A percentile compares a stretch with the other conserved stretches of the same genome.
Conservation (phyloP, 2,888 invertebrate genomes). For the Euphydryas editha region DNA sequence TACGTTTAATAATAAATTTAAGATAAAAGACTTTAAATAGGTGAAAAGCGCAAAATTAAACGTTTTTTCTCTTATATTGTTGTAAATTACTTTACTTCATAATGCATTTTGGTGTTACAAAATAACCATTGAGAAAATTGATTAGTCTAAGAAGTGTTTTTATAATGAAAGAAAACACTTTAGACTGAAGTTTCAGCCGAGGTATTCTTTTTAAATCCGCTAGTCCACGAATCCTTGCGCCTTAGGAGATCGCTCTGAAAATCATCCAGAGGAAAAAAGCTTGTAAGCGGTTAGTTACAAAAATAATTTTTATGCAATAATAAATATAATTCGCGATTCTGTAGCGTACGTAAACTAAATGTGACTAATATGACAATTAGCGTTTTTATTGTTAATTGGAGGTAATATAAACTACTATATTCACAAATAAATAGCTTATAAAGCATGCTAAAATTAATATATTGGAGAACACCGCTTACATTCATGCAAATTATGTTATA, state of each 20-base stretch:
- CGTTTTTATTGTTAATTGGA: conserved; percentile 13
- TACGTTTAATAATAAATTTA: background rate
- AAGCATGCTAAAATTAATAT: conserved; percentile 20
- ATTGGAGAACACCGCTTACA: conserved; percentile 16
- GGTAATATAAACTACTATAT: conserved; percentile 8
- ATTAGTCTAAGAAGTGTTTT: background rate
- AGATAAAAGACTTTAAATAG: background rate
- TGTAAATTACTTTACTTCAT: background rate
- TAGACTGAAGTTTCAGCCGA: conserved; percentile 82
- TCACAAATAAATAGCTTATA: conserved; percentile 1
- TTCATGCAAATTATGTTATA: conserved; percentile 22
- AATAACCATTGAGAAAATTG: background rate
- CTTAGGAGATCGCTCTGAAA: conserved; percentile 77
- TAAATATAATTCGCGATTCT: conserved; percentile 10
- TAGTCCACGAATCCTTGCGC: conserved; percentile 79
- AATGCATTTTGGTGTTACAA: background rate
- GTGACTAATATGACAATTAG: conserved; percentile 6
- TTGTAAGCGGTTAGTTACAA: conserved; percentile 20
- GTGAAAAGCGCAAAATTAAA: background rate
- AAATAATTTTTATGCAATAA: background rate
- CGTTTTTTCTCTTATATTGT: background rate
- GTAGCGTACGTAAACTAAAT: conserved; percentile 8
- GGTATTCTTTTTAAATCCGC: conserved; percentile 68
- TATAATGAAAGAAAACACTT: conserved; percentile 35
- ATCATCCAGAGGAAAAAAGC: conserved; percentile 46